These are phyloP conservation scores for Limanda limanda DNA, from an alignment of 2,113 vertebrate genomes.

Conservation along the genomic window DNA sequence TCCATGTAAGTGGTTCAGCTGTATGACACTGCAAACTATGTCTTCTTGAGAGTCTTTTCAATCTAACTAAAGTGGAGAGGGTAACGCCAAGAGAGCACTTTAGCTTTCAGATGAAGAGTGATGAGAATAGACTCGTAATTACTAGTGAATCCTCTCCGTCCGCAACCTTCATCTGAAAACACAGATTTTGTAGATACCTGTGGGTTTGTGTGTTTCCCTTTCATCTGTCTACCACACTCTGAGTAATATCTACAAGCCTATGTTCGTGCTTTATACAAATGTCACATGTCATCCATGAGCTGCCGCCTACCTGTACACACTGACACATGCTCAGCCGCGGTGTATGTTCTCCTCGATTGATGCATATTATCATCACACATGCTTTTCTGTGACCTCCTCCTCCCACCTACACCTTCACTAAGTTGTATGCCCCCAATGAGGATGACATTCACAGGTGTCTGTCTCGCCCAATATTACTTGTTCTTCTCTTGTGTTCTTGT, in stretches of 20 bases:
- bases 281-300: conserved; percentile 39
- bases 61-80: conserved; percentile 68
- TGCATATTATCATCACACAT: background rate
- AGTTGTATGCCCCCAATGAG: background rate
- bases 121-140: conserved; percentile 69
- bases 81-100: conserved; percentile 72
- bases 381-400: background rate
- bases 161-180: conserved; percentile 45
- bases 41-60: conserved; percentile 62
- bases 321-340: conserved; percentile 15
- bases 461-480: no score
- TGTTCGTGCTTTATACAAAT: conserved; percentile 13
- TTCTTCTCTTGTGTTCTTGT: no score
- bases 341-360: background rate
- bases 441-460: no score
- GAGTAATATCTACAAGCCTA: conserved; percentile 36
- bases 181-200: conserved; percentile 17
- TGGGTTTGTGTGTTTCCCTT: conserved; percentile 33
- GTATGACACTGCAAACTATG: conserved; percentile 35
- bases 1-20: conserved; percentile 24
- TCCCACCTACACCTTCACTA: background rate
- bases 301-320: conserved; percentile 7
- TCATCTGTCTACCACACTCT: conserved; percentile 28
- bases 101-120: conserved; percentile 65
- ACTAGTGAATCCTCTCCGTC: conserved; percentile 60